Conservation (phyloP, 2,113 vertebrate genomes). For the Seriola quinqueradiata region DNA sequence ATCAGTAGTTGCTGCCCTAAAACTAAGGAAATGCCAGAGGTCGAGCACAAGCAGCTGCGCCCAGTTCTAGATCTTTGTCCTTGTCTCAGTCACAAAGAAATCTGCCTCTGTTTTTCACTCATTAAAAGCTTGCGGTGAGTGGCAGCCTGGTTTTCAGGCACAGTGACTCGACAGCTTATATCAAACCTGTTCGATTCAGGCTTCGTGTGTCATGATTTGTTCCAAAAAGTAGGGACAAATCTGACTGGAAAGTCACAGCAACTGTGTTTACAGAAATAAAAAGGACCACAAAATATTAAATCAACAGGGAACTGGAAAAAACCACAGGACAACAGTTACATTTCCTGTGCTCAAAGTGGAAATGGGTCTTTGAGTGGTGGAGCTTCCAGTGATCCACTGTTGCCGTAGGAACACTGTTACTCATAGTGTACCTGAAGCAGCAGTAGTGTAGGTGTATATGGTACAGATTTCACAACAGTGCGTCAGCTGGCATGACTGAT, state of each 20-base stretch:
- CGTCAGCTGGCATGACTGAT: background rate
- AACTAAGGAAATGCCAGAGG: background rate
- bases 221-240: background rate
- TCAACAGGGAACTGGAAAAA: no score
- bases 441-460: conserved; percentile 11
- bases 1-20: background rate
- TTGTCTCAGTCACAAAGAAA: background rate
- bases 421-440: background rate
- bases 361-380: background rate
- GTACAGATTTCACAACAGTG: background rate
- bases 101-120: background rate
- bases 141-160: background rate
- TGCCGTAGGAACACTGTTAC: background rate
- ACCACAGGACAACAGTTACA: no score
- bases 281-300: background rate
- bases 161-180: background rate
- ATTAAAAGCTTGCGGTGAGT: background rate
- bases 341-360: background rate
- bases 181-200: background rate
- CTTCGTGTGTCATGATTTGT: background rate
- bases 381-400: background rate
- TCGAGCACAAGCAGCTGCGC: background rate
- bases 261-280: no score
- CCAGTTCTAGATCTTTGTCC: no score
- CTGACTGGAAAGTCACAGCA: background rate